Evolutionary conservation across 2,888 invertebrate species (phyloP).

Genomic region (Anarsia innoxiella): DNA sequence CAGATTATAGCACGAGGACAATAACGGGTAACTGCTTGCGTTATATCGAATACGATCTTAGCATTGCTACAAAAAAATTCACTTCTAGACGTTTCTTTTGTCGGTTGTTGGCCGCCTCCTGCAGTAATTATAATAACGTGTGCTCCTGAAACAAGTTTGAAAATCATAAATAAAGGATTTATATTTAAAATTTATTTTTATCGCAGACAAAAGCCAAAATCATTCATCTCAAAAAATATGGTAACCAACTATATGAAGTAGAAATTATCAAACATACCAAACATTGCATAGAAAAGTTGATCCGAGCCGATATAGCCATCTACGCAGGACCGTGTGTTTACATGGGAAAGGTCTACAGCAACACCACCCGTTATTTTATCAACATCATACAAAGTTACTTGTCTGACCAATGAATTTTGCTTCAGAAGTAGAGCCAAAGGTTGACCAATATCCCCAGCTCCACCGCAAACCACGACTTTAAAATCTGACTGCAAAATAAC

Average conservation of each 20-base stretch:
- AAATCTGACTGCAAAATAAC: background rate
- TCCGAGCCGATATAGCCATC: background rate
- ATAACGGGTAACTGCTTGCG: background rate
- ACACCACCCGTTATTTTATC: background rate
- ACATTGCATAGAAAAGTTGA: background rate
- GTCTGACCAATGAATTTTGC: background rate
- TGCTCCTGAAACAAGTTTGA: constrained; percentile 37
- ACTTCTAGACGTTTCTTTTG: background rate
- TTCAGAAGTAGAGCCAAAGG: background rate
- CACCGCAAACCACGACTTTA: background rate
- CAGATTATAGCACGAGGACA: background rate
- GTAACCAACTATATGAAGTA: background rate
- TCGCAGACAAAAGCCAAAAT: too few relatives aligned
- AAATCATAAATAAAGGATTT: too few relatives aligned
- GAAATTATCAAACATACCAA: background rate
- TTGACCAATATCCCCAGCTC: background rate
- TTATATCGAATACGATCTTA: background rate
- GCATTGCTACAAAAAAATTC: background rate
- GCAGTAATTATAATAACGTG: constrained; percentile 93
- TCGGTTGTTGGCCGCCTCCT: too few relatives aligned
- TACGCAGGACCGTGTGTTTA: background rate
- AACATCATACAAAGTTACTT: background rate
- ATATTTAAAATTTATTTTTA: too few relatives aligned
- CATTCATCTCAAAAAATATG: too few relatives aligned
- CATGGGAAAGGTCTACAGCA: background rate